These are phyloP conservation scores for Magallana gigas DNA, from an alignment of 1,140 invertebrate genomes.

Conservation along the genomic window DNA sequence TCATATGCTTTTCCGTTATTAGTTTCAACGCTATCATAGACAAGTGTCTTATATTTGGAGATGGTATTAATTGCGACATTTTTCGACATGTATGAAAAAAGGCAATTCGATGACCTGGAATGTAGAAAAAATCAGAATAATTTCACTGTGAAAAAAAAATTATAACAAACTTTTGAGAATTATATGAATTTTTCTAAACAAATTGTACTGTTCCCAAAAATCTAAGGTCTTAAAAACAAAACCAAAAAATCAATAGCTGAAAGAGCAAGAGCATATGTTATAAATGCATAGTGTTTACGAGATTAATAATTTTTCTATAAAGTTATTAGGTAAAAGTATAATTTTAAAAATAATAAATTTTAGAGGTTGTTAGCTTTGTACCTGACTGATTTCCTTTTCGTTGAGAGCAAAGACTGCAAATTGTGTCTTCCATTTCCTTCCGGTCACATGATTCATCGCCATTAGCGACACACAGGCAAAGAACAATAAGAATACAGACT, in stretches of 20 bases:
- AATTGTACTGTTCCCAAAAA: too few relatives aligned
- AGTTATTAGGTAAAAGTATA: neutral
- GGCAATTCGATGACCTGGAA: neutral
- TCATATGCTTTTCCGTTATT: slow-evolving; percentile 51
- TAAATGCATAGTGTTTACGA: too few relatives aligned
- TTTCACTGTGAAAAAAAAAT: too few relatives aligned
- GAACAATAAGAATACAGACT: neutral
- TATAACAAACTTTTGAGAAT: too few relatives aligned
- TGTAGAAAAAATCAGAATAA: too few relatives aligned
- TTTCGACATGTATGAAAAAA: neutral
- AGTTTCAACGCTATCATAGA: slow-evolving; percentile 45
- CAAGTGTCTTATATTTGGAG: slow-evolving; percentile 25
- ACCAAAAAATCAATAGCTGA: too few relatives aligned
- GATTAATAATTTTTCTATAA: neutral
- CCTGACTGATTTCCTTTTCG: neutral
- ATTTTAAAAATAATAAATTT: neutral
- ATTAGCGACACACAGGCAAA: neutral
- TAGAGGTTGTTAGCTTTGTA: neutral
- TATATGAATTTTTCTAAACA: too few relatives aligned
- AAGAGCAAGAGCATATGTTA: too few relatives aligned
- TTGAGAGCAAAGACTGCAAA: neutral
- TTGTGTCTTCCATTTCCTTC: neutral
- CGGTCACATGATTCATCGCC: neutral
- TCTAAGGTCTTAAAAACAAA: too few relatives aligned
- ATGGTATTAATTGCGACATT: neutral